These are phyloP conservation scores for Poicephalus gulielmi DNA, from an alignment of 2,113 vertebrate genomes.

Conservation along the genomic window DNA sequence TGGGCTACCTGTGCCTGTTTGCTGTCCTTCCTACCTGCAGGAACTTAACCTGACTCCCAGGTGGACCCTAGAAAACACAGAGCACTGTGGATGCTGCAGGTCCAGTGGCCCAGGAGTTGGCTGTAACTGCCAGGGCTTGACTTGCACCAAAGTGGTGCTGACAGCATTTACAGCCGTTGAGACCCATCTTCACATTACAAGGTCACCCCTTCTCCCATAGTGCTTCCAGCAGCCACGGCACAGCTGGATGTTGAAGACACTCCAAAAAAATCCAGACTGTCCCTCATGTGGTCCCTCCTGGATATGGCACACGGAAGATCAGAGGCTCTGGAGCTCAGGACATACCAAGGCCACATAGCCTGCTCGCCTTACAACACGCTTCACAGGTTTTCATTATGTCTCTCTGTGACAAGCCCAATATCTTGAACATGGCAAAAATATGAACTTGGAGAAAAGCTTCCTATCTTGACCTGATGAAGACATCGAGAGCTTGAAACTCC, in stretches of 20 bases:
- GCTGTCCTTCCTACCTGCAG: not conserved
- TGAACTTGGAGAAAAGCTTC: not conserved
- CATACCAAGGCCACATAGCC: not conserved
- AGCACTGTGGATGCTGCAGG: rapidly evolving
- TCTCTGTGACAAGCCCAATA: not conserved
- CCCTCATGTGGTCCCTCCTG: not conserved
- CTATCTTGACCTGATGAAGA: not conserved
- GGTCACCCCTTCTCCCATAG: not conserved
- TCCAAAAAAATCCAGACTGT: not conserved
- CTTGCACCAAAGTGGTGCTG: not conserved
- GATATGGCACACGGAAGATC: not conserved
- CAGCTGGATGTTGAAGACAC: not conserved
- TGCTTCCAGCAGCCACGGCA: not conserved
- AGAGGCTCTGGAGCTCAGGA: not conserved
- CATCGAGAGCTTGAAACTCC: not conserved
- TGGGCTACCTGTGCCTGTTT: not conserved
- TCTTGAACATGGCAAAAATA: not conserved
- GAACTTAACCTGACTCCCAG: not conserved
- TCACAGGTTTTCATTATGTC: not conserved
- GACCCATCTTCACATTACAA: not conserved
- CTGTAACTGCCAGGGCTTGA: not conserved
- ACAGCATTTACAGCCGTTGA: not conserved
- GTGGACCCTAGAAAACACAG: not conserved
- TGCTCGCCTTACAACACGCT: not conserved
- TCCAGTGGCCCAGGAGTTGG: rapidly evolving